Evolutionary conservation across 2,797 vertebrate genomes (phyloP).

Genomic region (Ctenosaura bakeri): DNA sequence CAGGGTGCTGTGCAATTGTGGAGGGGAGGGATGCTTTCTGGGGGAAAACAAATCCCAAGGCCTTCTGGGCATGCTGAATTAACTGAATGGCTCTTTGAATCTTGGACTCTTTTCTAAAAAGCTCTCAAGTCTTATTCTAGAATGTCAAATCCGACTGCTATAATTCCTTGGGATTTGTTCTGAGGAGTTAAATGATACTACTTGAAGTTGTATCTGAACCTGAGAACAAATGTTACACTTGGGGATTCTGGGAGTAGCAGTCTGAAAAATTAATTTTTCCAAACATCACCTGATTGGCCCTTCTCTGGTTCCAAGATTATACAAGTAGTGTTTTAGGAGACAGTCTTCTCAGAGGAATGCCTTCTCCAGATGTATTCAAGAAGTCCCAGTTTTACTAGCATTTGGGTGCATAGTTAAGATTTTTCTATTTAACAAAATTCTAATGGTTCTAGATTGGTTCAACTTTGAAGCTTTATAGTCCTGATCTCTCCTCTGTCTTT

Average conservation of each 20-base stretch:
- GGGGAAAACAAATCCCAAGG: background rate
- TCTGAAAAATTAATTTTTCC: too few species aligned
- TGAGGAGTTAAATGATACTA: background rate
- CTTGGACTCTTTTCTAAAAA: background rate
- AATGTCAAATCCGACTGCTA: background rate
- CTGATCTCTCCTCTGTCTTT: too few species aligned
- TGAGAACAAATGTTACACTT: background rate
- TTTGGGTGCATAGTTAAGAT: background rate
- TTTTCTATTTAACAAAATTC: too few species aligned
- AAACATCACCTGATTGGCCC: background rate
- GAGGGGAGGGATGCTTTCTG: background rate
- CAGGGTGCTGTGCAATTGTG: background rate
- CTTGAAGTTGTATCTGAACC: too few species aligned
- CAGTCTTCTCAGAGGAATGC: background rate
- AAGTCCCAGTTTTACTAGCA: background rate
- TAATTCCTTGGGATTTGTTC: background rate
- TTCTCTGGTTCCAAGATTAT: background rate
- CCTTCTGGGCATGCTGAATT: background rate
- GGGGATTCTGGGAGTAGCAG: too few species aligned
- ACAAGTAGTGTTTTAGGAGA: background rate
- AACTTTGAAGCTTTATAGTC: too few species aligned
- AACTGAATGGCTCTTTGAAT: background rate
- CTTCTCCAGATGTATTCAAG: background rate
- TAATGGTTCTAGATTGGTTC: too few species aligned
- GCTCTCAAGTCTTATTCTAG: background rate